Percentiles rank a stretch among this genome's conserved stretches.
Evolutionary conservation across 2,113 vertebrate species (phyloP).

Genomic region (Psammodynastes pulverulentus): DNA sequence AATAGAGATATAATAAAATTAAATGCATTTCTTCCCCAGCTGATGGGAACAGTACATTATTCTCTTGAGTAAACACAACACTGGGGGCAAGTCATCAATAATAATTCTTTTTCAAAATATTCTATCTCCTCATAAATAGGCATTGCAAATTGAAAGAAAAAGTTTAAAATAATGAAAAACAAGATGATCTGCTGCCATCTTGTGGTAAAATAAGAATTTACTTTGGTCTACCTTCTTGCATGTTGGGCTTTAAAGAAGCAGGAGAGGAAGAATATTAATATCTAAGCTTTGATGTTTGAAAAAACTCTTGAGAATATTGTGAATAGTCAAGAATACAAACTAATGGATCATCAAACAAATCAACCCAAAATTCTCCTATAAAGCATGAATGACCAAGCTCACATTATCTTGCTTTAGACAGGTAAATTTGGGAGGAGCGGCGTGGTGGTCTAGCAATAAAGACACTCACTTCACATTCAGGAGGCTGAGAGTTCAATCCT

Average conservation of each 20-base stretch:
- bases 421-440: not conserved
- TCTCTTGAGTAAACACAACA: not conserved
- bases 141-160: not conserved
- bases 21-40: not conserved
- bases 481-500: not conserved
- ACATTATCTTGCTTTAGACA: not conserved
- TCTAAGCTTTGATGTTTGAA: not conserved
- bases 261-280: not conserved
- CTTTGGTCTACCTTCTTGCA: not conserved
- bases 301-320: not conserved
- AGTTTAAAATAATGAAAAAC: not conserved
- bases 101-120: not conserved
- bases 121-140: not conserved
- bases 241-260: not conserved
- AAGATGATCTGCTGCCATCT: constrained; percentile 55
- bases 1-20: not conserved
- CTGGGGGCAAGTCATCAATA: not conserved
- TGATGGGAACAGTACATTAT: not conserved
- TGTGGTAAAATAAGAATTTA: constrained; percentile 33
- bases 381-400: not conserved
- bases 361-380: not conserved
- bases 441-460: not conserved
- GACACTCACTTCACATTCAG: not conserved
- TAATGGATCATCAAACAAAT: not conserved
- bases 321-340: not conserved